Evolutionary conservation across 2,888 invertebrate genomes (phyloP), one percentile per base, ranked within the genome.

Genomic region (Aleiodes alternator): DNA sequence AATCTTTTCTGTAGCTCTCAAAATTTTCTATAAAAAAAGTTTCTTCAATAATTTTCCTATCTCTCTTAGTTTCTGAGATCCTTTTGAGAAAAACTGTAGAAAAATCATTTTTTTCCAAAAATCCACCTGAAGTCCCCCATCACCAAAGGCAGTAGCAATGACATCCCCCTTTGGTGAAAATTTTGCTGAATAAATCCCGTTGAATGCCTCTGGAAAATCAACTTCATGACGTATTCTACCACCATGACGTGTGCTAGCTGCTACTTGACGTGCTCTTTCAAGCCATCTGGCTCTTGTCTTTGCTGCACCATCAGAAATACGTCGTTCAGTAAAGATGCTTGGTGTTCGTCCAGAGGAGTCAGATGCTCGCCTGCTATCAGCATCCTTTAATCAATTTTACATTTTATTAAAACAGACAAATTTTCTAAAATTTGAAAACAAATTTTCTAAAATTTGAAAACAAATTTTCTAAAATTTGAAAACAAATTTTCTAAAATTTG

Each of bases 111-210:
- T 23, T 23, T 23, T 23, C 2, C 23, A 38, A 77, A 6, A 66
- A 51, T 61, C 48, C 84, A 92, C 92, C 90, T 92, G 92, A 81
- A 92, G 90, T 69, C 90, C 83, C n/a, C 92, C 92, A 57, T 90
- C 87, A 14, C 92, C 91, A 83, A 91, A 91, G 6, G 91, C 90
- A n/a, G 90, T 87, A 16, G 91, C 88, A 71, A 93, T 78, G 55
- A 81, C 76, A n/a, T 88, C 85, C 4, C 92, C 92, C 72, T 90
- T 87, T 0, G 90, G 87, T 14, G 90, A 87, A 82, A 90, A 92
- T 53, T 87, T 82, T 81, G 91, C 88, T 68, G 82, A 80, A 72
- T 86, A 88, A 12, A 90, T 78, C n/a, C 90, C 89, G 76, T 85
- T 82, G 51, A 83, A 84, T n/a, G 75, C 84, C 55, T 84, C 84